Evolutionary conservation across 2,797 vertebrate genomes (phyloP), one percentile per base, ranked within the genome.

Genomic region (Petrocephalus sullivani): DNA sequence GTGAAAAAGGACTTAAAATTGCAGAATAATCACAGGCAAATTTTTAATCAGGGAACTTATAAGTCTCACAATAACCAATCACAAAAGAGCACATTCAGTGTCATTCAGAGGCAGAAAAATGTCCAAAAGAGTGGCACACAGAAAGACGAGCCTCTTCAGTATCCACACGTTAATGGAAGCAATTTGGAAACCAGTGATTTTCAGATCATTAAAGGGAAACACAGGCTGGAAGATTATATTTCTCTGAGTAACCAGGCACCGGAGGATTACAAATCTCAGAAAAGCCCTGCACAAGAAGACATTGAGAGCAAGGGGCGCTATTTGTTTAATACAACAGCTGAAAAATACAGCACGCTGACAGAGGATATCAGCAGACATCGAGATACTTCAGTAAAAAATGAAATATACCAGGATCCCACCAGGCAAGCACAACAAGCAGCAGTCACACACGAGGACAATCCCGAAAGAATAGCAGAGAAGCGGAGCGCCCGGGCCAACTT

Each of bases 181-280:
- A 19, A 88, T 19, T 89, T 90, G 90, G 90, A 92, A 91, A 89
- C 89, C 53, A 87, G 87, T 53, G 21, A 88, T 41, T 64, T 14
- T 49, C 86, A 23, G 53, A 87, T 90, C 85, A 88, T 90, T 23
- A 89, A 71, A 86, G 82, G n/a, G 19, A 14, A 28, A 37, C 88
- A 89, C 33, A 60, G 83, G 51, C 87, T 85, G 54, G 56, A 53
- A 60, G 88, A 88, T 90, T 88, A 88, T 56, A 23, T 84, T 90
- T 92, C 89, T 60, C n/a, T 86, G 82, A 91, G 92, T 56, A 90
- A 88, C 49, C 89, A 90, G 64, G 28, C 89, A 81, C 88, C 90
- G 71, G 90, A 91, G 90, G 92, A 95, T 89, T 91, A 92, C 87
- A 90, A 88, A 88, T 51, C 89, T 57, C 87, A 90, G 58, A 75